Evolutionary conservation across 2,797 vertebrate genomes (phyloP).

Genomic region (Rhyacichthys aspro): DNA sequence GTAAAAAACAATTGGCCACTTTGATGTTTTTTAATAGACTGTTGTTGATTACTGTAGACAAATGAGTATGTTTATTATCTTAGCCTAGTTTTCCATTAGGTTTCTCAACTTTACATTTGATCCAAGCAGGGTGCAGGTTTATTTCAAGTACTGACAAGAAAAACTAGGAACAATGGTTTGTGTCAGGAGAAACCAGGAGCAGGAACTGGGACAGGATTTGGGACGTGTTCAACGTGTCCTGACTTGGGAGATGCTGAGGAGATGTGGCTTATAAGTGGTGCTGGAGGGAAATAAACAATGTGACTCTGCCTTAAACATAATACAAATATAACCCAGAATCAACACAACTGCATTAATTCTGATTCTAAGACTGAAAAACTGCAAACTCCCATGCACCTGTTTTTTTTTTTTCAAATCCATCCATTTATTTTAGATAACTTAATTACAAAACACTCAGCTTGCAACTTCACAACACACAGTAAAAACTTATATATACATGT

Average conservation of each 20-base stretch:
- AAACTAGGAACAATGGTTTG: conserved; percentile 27
- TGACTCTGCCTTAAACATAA: not conserved
- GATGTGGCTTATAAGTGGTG: conserved; percentile 2
- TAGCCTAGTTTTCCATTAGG: not conserved
- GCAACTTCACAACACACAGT: conserved; percentile 37
- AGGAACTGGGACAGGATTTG: conserved; percentile 21
- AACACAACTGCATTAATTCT: not conserved
- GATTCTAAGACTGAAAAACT: not conserved
- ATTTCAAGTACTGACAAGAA: conserved; percentile 47
- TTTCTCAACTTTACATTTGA: conserved; percentile 11
- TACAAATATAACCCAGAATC: no score
- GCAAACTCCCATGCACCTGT: no score
- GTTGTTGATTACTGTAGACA: no score
- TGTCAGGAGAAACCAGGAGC: conserved; percentile 25
- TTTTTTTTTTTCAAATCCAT: conserved; percentile 11
- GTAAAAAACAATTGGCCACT: not conserved
- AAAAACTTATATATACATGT: conserved; percentile 66
- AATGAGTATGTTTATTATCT: no score
- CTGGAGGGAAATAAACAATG: conserved; percentile 20
- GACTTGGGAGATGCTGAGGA: conserved; percentile 32
- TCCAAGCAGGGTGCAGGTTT: conserved; percentile 18
- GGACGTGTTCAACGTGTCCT: conserved; percentile 35
- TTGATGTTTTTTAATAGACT: not conserved
- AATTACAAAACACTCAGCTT: conserved; percentile 43
- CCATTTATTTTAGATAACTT: conserved; percentile 59